A percentile compares a stretch with the other conserved stretches of the same genome.
These are phyloP conservation scores for Scyliorhinus canicula DNA, from an alignment of 2,797 vertebrate species.

Conservation along the genomic window DNA sequence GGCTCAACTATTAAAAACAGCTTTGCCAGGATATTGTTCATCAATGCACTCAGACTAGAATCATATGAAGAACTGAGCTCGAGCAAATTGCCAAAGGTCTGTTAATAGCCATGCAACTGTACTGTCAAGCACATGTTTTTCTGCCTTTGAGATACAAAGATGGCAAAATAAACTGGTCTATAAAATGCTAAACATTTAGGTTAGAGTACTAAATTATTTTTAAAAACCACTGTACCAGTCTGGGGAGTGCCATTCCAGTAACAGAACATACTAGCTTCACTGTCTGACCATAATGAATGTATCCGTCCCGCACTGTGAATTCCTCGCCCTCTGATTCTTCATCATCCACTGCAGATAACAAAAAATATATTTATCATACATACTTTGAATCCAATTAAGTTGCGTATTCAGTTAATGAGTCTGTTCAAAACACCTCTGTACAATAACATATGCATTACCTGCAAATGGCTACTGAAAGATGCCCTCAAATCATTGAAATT, in stretches of 20 bases:
- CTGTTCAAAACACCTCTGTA: background rate
- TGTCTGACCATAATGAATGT: constrained; percentile 96
- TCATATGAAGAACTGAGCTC: background rate
- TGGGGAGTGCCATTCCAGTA: constrained; percentile 94
- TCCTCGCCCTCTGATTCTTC: constrained; percentile 98
- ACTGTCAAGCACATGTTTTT: background rate
- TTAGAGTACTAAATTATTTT: background rate
- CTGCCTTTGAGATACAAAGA: background rate
- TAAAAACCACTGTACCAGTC: constrained; percentile 71
- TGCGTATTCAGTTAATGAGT: background rate
- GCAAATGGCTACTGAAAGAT: background rate
- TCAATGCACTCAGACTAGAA: background rate
- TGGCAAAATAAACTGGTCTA: background rate
- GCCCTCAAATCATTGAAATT: background rate
- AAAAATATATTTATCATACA: constrained; percentile 39
- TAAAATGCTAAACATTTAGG: background rate
- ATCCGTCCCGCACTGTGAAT: constrained; percentile 95
- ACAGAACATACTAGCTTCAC: constrained; percentile 97
- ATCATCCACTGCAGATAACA: constrained; percentile 76
- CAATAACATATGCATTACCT: background rate
- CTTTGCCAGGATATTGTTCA: background rate
- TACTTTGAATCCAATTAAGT: background rate
- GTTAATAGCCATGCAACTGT: background rate
- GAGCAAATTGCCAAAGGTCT: background rate
- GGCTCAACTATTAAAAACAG: background rate